A percentile compares a stretch with the other conserved stretches of the same genome.
Evolutionary conservation across 1,140 invertebrate genomes (phyloP).

Genomic region (Ceratina calcarata): DNA sequence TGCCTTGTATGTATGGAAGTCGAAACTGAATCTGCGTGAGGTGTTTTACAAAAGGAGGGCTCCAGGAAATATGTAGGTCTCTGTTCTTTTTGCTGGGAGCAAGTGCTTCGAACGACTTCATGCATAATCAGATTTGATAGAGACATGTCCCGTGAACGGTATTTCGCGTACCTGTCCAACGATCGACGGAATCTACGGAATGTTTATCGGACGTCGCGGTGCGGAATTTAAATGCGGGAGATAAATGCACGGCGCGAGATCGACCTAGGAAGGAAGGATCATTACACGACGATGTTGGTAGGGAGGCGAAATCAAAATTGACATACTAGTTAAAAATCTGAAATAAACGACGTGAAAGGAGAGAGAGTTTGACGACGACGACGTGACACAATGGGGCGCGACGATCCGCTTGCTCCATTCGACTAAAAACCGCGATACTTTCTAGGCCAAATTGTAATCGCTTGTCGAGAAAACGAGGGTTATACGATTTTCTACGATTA

Average conservation of each 20-base stretch:
- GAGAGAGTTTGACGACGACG: conserved; percentile 38
- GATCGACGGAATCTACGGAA: background rate
- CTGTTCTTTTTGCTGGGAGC: too few relatives aligned
- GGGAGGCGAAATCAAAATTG: background rate
- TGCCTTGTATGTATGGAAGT: too few relatives aligned
- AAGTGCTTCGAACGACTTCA: too few relatives aligned
- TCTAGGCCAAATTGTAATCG: conserved; percentile 48
- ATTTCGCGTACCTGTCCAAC: background rate
- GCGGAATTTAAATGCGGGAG: background rate
- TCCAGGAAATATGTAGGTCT: too few relatives aligned
- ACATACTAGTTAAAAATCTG: conserved; percentile 22
- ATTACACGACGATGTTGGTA: too few relatives aligned
- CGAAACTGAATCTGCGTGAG: too few relatives aligned
- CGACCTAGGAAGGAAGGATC: background rate
- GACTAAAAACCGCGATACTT: conserved; percentile 56
- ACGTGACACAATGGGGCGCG: conserved; percentile 40
- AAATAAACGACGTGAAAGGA: conserved; percentile 36
- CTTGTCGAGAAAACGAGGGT: conserved; percentile 33
- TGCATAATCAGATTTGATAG: too few relatives aligned
- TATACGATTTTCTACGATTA: background rate
- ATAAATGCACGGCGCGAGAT: background rate
- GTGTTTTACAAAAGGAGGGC: too few relatives aligned
- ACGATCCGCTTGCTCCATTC: conserved; percentile 50
- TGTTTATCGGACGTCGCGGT: background rate
- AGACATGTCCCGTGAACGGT: too few relatives aligned